Evolutionary conservation across 2,797 vertebrate genomes (phyloP), one percentile per base, ranked within the genome.

Genomic region (Spinibarbus caldwelli): DNA sequence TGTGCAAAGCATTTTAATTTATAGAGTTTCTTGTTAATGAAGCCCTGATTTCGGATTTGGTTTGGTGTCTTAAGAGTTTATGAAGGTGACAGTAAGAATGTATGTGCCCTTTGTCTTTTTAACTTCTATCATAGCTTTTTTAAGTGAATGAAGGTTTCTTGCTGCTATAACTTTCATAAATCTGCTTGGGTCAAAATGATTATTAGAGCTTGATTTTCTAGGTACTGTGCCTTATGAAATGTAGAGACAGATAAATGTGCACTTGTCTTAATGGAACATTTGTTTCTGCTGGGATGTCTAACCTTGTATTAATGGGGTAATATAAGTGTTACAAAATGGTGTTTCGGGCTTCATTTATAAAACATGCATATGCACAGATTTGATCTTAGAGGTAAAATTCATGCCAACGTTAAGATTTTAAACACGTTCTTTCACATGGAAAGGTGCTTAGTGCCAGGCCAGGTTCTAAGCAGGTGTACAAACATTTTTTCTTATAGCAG

Each of bases 221-320:
- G n/a, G 4, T 54, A 67, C 41, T 59, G 86, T 86, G 85, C 86
- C 88, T 88, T 89, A 85, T 38, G 85, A 31, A 68, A 76, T 45
- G 36, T 84, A 54, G 6, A 71, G 54, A 82, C 52, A 41, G 21
- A 31, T 34, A 80, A 71, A 78, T 72, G 80, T 86, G 85, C 82
- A 85, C 87, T 31, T 59, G 68, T 82, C 52, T 62, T 67, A 38
- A 67, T 38, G 12, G 34, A 76, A 29, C 59, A 5, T 45, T 66
- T 66, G 41, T 83, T 36, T 66, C 9, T 76, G 23, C 59, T 10
- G 15, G 6, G 66, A 49, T 52, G 43, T 76, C 34, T 52, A 38
- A 62, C 17, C 57, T 23, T 71, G 47, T 14, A 78, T 43, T 49
- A 41, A 64, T 43, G 10, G 57, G 17, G 29, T 66, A 29, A 66